Evolutionary conservation across 2,797 vertebrate species (phyloP).

Genomic region (Tenualosa thibaudeaui): DNA sequence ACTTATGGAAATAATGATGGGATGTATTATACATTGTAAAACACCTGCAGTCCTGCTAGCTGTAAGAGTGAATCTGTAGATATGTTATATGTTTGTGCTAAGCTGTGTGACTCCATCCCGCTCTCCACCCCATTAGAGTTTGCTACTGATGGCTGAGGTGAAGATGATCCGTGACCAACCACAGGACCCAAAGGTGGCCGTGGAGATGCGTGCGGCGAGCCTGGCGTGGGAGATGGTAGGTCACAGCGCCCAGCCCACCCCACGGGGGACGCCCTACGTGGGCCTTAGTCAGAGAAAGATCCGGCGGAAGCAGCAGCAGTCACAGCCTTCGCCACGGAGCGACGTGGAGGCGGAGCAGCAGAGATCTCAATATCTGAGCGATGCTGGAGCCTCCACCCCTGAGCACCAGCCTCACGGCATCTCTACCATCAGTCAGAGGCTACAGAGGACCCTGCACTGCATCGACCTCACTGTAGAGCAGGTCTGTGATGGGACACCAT

Average conservation of each 20-base stretch:
- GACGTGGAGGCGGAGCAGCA: constrained; percentile 68
- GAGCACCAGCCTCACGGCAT: constrained; percentile 75
- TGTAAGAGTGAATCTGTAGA: background rate
- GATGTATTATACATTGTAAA: background rate
- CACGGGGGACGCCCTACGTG: constrained; percentile 81
- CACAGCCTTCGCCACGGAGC: constrained; percentile 25
- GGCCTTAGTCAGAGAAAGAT: constrained; percentile 72
- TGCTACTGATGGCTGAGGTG: constrained; percentile 92
- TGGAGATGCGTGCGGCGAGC: constrained; percentile 86
- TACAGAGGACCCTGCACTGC: constrained; percentile 85
- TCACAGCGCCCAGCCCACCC: constrained; percentile 86
- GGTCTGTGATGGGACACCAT: constrained; percentile 61
- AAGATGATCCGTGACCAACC: constrained; percentile 82
- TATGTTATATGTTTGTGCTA: background rate
- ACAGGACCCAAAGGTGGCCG: constrained; percentile 78
- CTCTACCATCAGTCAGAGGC: constrained; percentile 72
- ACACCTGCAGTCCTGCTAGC: background rate
- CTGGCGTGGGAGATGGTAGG: constrained; percentile 89
- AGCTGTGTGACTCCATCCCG: background rate
- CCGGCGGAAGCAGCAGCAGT: constrained; percentile 53
- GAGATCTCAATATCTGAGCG: constrained; percentile 81
- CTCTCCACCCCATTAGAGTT: constrained; percentile 73
- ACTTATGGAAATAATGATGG: too few species aligned
- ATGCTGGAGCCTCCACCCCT: constrained; percentile 69
- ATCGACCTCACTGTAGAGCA: constrained; percentile 83